phyloP scores from a whole-genome alignment of 2,797 vertebrate genomes.

The Fistularia tabacaria region DNA sequence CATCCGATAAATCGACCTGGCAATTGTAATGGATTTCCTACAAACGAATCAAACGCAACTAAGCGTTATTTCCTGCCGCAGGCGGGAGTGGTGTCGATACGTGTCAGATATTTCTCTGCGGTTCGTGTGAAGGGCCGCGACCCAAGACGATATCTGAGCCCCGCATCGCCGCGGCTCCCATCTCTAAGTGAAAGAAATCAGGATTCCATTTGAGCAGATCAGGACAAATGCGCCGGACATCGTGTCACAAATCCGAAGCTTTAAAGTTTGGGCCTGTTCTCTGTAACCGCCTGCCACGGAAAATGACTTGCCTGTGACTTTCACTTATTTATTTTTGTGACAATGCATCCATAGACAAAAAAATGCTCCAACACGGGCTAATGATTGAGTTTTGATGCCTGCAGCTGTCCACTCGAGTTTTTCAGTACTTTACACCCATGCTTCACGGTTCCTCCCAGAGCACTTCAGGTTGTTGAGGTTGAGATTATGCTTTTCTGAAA shows the following conservation, averaged over 20 bases:
- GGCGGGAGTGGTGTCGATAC: constrained; percentile 8
- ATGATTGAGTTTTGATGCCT: not conserved
- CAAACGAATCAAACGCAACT: constrained; percentile 5
- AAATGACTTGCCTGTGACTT: constrained; percentile 34
- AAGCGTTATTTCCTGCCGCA: constrained; percentile 9
- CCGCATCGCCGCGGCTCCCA: constrained; percentile 46
- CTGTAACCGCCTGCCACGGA: constrained; percentile 36
- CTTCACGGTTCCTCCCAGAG: no score
- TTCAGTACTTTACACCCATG: no score
- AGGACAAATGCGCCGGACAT: constrained; percentile 57
- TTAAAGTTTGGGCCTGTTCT: constrained; percentile 52
- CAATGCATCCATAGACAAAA: constrained; percentile 4
- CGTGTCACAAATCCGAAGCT: constrained; percentile 63
- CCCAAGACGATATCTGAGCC: constrained; percentile 35
- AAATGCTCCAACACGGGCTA: not conserved
- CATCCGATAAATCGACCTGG: no score
- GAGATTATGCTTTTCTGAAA: no score
- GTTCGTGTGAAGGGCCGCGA: constrained; percentile 26
- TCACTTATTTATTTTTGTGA: constrained; percentile 15
- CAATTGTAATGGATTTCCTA: not conserved
- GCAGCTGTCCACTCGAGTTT: not conserved
- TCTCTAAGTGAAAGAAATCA: constrained; percentile 65
- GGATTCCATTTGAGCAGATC: constrained; percentile 68
- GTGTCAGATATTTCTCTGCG: constrained; percentile 26
- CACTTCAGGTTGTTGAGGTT: no score